phyloP scores from a whole-genome alignment of 2,113 vertebrate species.

The Bujurquina vittata region DNA sequence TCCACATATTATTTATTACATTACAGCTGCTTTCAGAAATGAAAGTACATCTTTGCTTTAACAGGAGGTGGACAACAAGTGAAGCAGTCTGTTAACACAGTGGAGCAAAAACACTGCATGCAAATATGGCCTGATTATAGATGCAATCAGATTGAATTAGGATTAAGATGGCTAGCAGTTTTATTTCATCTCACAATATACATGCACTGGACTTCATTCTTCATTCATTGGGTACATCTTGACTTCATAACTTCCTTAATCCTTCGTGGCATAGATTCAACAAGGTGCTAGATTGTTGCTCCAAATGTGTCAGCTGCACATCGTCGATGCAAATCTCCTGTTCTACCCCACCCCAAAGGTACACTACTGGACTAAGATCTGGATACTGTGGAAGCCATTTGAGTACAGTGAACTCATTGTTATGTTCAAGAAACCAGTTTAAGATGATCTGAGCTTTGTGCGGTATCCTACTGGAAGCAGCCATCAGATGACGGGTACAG shows the following conservation, averaged over 20 bases:
- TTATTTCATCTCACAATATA: not conserved
- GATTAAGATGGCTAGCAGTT: too few species aligned
- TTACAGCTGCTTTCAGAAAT: not conserved
- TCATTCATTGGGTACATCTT: not conserved
- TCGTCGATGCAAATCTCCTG: not conserved
- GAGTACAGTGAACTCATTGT: not conserved
- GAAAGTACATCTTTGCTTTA: not conserved
- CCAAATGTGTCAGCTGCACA: not conserved
- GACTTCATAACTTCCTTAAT: not conserved
- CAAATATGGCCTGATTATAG: not conserved
- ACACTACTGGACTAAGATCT: not conserved
- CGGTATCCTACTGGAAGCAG: not conserved
- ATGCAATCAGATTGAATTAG: not conserved
- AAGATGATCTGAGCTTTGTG: not conserved
- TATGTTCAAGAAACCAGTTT: not conserved
- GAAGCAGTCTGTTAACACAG: not conserved
- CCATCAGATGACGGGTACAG: not conserved
- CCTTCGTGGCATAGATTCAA: not conserved
- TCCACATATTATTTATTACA: not conserved
- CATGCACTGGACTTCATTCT: accelerated
- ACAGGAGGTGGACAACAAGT: not conserved
- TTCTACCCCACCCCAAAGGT: not conserved
- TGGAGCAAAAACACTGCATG: not conserved
- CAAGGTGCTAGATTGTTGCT: not conserved
- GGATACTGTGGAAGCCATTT: not conserved